Conservation (phyloP, 2,888 invertebrate species). For the Lasioglossum malachurum region DNA sequence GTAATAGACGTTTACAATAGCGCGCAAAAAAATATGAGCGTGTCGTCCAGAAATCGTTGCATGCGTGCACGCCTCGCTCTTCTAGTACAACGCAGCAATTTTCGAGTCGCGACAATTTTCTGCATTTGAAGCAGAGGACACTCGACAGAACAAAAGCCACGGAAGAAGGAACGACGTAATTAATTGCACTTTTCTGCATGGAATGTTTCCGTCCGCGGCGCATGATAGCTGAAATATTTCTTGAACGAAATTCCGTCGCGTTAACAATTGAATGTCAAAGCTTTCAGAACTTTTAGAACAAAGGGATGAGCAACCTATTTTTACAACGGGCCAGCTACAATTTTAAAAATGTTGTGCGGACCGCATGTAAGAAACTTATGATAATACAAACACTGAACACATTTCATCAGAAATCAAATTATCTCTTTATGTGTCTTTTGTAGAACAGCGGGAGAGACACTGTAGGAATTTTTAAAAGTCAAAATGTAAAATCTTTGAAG, state of each 20-base stretch:
- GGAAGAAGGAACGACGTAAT: not conserved
- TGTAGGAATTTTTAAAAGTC: too few relatives aligned
- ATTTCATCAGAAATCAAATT: too few relatives aligned
- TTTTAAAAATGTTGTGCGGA: too few relatives aligned
- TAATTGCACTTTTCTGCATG: not conserved
- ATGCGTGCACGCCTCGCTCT: not conserved
- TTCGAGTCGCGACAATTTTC: not conserved
- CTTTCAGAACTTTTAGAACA: not conserved
- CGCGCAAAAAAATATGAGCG: not conserved
- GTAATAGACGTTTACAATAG: not conserved
- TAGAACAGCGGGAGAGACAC: too few relatives aligned
- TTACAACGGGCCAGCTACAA: too few relatives aligned
- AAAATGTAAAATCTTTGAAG: too few relatives aligned
- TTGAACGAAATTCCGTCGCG: not conserved
- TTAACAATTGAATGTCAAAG: not conserved
- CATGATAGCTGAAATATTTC: not conserved
- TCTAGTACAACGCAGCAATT: not conserved
- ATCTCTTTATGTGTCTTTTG: too few relatives aligned
- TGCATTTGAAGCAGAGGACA: not conserved
- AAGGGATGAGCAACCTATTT: too few relatives aligned
- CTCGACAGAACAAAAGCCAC: not conserved
- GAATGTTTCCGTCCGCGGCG: not conserved
- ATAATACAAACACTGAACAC: too few relatives aligned
- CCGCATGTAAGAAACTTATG: too few relatives aligned
- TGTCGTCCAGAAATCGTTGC: not conserved